Base-by-base conservation (phyloP, 2,888 invertebrate genomes). In the Acronicta alni region DNA sequence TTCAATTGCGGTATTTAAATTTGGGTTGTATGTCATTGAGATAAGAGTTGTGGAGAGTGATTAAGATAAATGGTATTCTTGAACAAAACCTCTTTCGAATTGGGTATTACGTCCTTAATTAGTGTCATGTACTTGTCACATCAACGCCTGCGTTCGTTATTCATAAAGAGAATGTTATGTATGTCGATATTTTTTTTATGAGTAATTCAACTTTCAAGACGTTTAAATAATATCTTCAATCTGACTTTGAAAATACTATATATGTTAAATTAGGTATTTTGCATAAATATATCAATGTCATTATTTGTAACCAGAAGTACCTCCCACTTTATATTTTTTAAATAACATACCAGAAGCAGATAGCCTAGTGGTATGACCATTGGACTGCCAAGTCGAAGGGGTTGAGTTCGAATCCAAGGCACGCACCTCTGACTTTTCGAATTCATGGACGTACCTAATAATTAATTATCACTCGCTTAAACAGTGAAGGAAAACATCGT, bases 121-220 rank as follows among this genome's bases (percentile, higher is more conserved):
- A 88, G 82, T 76, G 84, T 87, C 87, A 83, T 85, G 88, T 86
- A 80, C 72, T 62, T 83, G 82, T 86, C 87, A 85, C 73, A 81
- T 86, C 82, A 81, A 84, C 87, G 83, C 87, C 84, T 82, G 71
- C 66, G 63, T 62, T 57, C 62, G 68, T 65, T 77, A 69, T 77
- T 76, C 60, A 77, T 59, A 41, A 64, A 79, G 75, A 79, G 75
- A 70, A 67, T 14, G 32, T 32, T 32, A 32, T 32, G n/a, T 52
- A 48, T 57, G 59, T 64, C 61, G 57, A 61, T 66, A 66, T 43
- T 48, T 64, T 69, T 61, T 57, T 44, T 58, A 57, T 59, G 52
- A 57, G 42, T 16, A 58, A 71, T 67, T 44, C 56, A 35, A 42
- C 49, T 52, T 55, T 55, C 23, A 43, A 18, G 45, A 17, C 54